Evolutionary conservation across 2,797 vertebrate species (phyloP).

Genomic region (Urocyon cinereoargenteus): DNA sequence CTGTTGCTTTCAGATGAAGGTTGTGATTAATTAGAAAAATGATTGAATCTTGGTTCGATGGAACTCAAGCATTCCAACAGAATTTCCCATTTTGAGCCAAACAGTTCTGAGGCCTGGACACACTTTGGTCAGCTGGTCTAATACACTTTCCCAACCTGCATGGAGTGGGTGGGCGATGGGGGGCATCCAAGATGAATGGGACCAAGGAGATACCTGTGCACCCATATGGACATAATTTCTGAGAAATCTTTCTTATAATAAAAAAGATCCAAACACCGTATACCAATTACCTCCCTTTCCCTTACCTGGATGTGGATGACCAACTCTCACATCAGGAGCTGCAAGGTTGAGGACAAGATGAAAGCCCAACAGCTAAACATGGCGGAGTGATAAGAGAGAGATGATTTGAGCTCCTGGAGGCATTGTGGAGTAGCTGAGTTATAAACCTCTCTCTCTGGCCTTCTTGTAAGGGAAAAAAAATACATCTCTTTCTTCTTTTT

Average conservation of each 20-base stretch:
- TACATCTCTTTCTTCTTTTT: too few species aligned
- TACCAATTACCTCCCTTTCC: accelerated
- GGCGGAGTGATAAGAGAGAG: accelerated
- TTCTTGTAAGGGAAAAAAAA: neutral
- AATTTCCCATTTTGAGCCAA: neutral
- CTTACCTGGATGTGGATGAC: accelerated
- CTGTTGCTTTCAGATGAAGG: neutral
- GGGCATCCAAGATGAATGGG: neutral
- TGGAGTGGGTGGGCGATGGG: accelerated
- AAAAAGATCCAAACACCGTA: neutral
- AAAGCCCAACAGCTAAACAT: neutral
- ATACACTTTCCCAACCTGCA: accelerated
- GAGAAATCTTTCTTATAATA: neutral
- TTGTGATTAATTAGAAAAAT: neutral
- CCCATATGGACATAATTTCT: neutral
- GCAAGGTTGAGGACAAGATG: accelerated
- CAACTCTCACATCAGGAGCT: neutral
- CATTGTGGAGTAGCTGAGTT: neutral
- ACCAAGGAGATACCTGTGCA: neutral
- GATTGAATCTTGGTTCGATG: neutral
- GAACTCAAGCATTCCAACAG: neutral
- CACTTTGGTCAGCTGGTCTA: neutral
- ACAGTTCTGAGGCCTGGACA: neutral
- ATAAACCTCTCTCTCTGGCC: neutral
- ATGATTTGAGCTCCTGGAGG: neutral